Conservation (phyloP, 92 coral and sea anemone genomes). For the Palythoa heliodiscus region DNA sequence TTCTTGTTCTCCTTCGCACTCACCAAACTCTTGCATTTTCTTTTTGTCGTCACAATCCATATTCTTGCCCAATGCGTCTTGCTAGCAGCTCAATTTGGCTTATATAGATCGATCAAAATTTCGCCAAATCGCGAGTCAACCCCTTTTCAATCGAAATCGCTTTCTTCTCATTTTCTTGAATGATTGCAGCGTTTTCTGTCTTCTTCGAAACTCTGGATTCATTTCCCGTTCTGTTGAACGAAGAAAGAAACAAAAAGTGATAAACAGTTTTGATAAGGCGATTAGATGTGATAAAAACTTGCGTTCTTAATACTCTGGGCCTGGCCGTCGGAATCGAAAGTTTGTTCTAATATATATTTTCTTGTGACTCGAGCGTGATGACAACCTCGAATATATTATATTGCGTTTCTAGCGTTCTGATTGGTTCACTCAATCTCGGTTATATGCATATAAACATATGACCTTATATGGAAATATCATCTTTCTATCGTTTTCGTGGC, state of each 20-base stretch:
- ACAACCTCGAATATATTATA: no score
- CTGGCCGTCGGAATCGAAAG: no score
- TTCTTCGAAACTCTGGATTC: neutral
- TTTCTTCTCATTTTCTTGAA: neutral
- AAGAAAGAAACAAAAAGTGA: neutral
- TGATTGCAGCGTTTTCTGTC: neutral
- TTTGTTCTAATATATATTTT: no score
- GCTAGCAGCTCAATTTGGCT: no score
- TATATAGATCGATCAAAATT: neutral
- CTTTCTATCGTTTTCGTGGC: no score
- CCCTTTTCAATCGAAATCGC: conserved; percentile 3
- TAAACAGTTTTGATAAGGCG: neutral
- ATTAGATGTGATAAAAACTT: neutral
- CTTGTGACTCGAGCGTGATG: no score
- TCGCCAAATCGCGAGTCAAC: neutral
- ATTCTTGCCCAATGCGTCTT: neutral
- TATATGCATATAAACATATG: no score
- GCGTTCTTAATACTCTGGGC: no score
- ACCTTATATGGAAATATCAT: no score
- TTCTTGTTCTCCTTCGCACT: neutral
- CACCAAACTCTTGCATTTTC: neutral
- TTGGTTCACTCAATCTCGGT: no score
- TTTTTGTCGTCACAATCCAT: neutral
- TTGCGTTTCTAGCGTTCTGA: no score
- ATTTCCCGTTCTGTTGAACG: conserved; percentile 11